Evolutionary conservation across 1,140 invertebrate species (phyloP).

Genomic region (Lysiphlebus fabarum): DNA sequence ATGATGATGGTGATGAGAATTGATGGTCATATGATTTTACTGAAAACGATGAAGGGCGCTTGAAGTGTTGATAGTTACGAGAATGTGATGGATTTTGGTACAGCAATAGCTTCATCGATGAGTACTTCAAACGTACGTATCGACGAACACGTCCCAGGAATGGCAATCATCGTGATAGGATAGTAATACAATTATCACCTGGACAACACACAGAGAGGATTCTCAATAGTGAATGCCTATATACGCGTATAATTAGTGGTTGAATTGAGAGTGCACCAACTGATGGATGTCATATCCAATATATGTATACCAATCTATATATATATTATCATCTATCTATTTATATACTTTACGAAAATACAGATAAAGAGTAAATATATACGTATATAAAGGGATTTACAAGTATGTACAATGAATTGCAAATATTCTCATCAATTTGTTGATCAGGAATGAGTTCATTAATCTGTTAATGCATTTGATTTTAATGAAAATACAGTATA

Average conservation of each 20-base stretch:
- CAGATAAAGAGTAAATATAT: constrained; percentile 3
- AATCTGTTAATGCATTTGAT: constrained; percentile 35
- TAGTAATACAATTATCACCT: constrained; percentile 36
- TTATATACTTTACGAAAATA: too few relatives aligned
- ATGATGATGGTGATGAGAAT: too few relatives aligned
- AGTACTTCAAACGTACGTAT: constrained; percentile 23
- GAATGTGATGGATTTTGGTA: constrained; percentile 14
- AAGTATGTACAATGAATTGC: constrained; percentile 35
- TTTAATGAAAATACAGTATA: not conserved
- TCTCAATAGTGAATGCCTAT: constrained; percentile 23
- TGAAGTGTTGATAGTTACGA: not conserved
- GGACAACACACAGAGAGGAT: constrained; percentile 25
- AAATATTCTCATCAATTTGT: constrained; percentile 35
- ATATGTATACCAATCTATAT: too few relatives aligned
- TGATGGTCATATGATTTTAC: not conserved
- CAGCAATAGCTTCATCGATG: not conserved
- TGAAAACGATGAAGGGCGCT: not conserved
- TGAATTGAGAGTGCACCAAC: constrained; percentile 16
- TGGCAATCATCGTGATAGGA: constrained; percentile 33
- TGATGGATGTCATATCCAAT: too few relatives aligned
- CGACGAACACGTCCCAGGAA: constrained; percentile 23
- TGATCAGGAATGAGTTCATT: constrained; percentile 30
- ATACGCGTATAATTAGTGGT: constrained; percentile 31
- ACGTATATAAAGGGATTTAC: constrained; percentile 17
- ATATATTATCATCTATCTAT: too few relatives aligned